Evolutionary conservation across 2,113 vertebrate species (phyloP), one percentile per base, ranked within the genome.

Genomic region (Cnemophilus loriae): DNA sequence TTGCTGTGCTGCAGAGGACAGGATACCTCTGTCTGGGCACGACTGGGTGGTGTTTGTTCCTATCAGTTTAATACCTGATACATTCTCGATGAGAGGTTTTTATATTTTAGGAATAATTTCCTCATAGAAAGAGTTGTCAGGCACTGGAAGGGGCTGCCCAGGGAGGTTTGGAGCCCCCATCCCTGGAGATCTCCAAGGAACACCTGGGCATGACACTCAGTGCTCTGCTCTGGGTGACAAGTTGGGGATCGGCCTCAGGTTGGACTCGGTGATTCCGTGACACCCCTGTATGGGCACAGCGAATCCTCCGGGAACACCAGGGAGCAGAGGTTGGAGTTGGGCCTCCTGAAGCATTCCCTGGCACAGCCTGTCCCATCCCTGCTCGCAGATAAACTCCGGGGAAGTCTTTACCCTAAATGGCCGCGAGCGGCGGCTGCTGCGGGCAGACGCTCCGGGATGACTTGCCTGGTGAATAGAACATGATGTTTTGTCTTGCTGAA

Each of bases 331-430:
- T 13, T 13, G 60, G 13, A n/a, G 49, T 12, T 9, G 7, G 37
- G 61, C 16, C 75, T 67, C 61, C 50, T 8, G 27, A 21, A 63
- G 61, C 42, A 17, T 61, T 12, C 64, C 56, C 89, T 28, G 61
- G 35, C 47, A 8, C 76, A 60, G 68, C 2, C 15, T 37, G 42
- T 22, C 68, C 86, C 76, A 16, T 57, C 90, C 70, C 73, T 32
- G 1, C 56, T 49, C 4, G 0, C 73, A 57, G 80, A 89, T 53
- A 17, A 70, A 50, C 76, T 39, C 52, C 63, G 2, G 64, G 90
- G 84, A 60, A 71, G 57, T 64, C 88, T 69, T 95, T 87, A 61
- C 94, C 87, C 61, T 84, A 82, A 79, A 85, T 63, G 96, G 92
- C 22, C 57, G 79, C 37, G 16, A 41, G 57, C 10, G 5, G 94